phyloP scores from a whole-genome alignment of 2,113 vertebrate genomes.

The Xiphias gladius region DNA sequence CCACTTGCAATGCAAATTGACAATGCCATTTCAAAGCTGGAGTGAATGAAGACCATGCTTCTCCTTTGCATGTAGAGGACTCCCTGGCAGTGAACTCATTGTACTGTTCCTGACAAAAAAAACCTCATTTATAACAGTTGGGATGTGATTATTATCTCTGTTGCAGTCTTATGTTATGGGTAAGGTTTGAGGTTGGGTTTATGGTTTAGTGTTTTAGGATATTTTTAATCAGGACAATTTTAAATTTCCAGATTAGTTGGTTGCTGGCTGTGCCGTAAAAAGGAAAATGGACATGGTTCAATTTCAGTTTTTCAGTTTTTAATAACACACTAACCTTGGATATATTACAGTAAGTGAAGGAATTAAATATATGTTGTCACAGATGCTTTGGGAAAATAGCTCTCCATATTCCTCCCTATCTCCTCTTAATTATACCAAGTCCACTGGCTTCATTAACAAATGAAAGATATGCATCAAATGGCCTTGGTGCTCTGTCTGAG shows the following conservation, averaged over 20 bases:
- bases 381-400: background rate
- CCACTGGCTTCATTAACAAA: slow-evolving; percentile 27
- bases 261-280: background rate
- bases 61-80: background rate
- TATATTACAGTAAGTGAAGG: background rate
- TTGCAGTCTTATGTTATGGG: background rate
- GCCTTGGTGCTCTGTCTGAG: slow-evolving; percentile 9
- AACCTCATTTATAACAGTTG: background rate
- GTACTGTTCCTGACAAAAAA: slow-evolving; percentile 4
- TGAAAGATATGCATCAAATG: slow-evolving; percentile 52
- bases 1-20: slow-evolving; percentile 58
- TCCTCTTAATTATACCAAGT: slow-evolving; percentile 47
- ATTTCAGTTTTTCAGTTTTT: background rate
- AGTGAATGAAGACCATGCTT: slow-evolving; percentile 34
- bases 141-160: background rate
- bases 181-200: background rate
- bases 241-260: background rate
- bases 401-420: background rate
- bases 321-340: background rate
- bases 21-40: slow-evolving; percentile 59
- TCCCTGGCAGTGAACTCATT: background rate
- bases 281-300: background rate
- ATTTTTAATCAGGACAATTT: background rate
- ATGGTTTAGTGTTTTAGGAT: background rate
- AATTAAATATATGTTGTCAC: background rate